Conservation (phyloP, 2,797 vertebrate species). For the Enteromius fasciolatus region DNA sequence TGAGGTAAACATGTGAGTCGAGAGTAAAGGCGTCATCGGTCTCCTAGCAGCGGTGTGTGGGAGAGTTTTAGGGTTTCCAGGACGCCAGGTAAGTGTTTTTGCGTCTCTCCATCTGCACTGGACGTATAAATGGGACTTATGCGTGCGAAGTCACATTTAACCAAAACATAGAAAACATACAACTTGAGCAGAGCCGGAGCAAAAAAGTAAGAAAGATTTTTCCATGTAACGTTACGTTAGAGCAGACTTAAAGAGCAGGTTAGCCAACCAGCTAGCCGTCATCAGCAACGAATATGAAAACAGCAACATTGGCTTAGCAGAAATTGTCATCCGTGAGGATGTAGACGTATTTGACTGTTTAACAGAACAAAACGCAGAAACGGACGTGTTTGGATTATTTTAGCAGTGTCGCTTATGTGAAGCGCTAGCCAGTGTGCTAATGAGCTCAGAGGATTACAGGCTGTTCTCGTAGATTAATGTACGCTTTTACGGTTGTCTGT, state of each 20-base stretch:
- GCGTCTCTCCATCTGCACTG: not conserved
- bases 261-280: conserved; percentile 11
- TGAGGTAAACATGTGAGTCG: not conserved
- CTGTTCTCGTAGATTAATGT: not conserved
- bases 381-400: not conserved
- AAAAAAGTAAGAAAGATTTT: not conserved
- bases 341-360: not conserved
- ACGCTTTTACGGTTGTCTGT: not conserved
- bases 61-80: not conserved
- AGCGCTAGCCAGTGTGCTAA: conserved; percentile 35
- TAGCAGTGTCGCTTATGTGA: not conserved
- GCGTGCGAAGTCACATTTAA: not conserved
- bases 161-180: not conserved
- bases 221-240: not conserved
- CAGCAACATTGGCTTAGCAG: not conserved
- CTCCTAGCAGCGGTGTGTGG: conserved; percentile 35
- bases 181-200: not conserved
- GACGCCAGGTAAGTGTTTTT: conserved; percentile 1
- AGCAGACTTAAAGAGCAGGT: not conserved
- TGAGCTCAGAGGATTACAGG: conserved; percentile 31
- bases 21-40: conserved; percentile 20
- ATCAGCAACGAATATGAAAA: not conserved
- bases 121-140: not conserved
- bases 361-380: too few species aligned
- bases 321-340: not conserved